A percentile compares a stretch with the other conserved stretches of the same genome.
Evolutionary conservation across 1,140 invertebrate species (phyloP).

Genomic region (Drosophila insularis): DNA sequence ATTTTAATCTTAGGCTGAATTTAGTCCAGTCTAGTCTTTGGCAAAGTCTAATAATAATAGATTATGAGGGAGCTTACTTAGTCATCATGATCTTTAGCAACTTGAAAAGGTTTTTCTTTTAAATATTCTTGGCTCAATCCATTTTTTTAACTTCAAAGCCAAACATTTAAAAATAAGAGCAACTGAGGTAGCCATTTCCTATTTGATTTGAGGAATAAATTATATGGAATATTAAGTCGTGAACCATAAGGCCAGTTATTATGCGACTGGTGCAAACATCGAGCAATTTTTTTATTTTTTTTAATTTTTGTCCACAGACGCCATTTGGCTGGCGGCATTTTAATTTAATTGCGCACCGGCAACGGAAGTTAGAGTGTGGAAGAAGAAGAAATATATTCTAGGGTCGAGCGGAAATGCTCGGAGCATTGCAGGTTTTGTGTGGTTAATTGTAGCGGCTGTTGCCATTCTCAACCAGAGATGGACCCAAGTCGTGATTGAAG

Average conservation of each 20-base stretch:
- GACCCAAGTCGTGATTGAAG: background rate
- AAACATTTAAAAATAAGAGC: no score
- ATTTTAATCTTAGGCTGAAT: no score
- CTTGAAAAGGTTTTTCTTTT: no score
- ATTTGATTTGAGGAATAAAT: no score
- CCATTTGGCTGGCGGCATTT: slow-evolving; percentile 39
- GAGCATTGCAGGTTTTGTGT: slow-evolving; percentile 63
- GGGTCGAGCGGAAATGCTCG: slow-evolving; percentile 64
- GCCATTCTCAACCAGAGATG: slow-evolving; percentile 37
- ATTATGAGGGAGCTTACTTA: no score
- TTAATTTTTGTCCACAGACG: slow-evolving; percentile 1
- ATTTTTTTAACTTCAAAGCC: no score
- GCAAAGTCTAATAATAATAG: no score
- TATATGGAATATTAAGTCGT: background rate
- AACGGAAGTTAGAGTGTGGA: slow-evolving; percentile 24
- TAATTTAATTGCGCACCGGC: slow-evolving; percentile 60
- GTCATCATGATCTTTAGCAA: no score
- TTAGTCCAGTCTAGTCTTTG: no score
- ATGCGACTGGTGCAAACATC: background rate
- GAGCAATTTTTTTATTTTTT: slow-evolving; percentile 1
- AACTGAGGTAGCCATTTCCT: no score
- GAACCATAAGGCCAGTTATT: background rate
- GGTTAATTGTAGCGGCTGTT: slow-evolving; percentile 66
- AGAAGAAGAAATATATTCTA: background rate
- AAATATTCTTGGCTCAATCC: no score